Conservation (phyloP, 2,797 vertebrate species). For the Clarias laeviceps region DNA sequence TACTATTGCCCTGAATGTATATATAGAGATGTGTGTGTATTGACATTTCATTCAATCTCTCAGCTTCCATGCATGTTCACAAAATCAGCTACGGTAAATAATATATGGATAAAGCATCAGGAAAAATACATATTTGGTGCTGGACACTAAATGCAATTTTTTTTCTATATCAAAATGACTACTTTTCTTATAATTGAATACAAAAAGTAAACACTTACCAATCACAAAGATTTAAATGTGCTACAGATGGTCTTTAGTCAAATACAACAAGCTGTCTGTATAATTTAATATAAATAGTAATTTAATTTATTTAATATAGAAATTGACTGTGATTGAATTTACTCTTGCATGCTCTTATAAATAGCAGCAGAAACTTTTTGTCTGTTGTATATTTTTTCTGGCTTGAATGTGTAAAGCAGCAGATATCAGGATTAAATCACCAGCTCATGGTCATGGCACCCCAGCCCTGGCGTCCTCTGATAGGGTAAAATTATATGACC, state of each 20-base stretch:
- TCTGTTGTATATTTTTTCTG: slow-evolving; percentile 40
- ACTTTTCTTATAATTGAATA: slow-evolving; percentile 44
- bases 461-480: slow-evolving; percentile 17
- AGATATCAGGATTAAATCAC: slow-evolving; percentile 65
- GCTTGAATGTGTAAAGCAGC: slow-evolving; percentile 25
- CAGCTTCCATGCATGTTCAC: slow-evolving; percentile 29
- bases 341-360: slow-evolving; percentile 59
- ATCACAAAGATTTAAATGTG: slow-evolving; percentile 38
- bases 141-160: slow-evolving; percentile 68
- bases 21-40: slow-evolving; percentile 11
- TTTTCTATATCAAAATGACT: slow-evolving; percentile 43
- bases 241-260: slow-evolving; percentile 47
- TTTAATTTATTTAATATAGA: neutral
- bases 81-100: slow-evolving; percentile 21
- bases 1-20: slow-evolving; percentile 14
- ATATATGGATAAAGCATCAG: slow-evolving; percentile 36
- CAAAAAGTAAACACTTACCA: slow-evolving; percentile 21
- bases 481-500: slow-evolving; percentile 34
- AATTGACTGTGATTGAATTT: slow-evolving; percentile 47
- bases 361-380: slow-evolving; percentile 18
- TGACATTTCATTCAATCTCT: slow-evolving; percentile 5
- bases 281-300: neutral
- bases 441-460: slow-evolving; percentile 62
- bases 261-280: slow-evolving; percentile 16
- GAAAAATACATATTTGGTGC: slow-evolving; percentile 64